A percentile compares a stretch with the other conserved stretches of the same genome.
phyloP scores from a whole-genome alignment of 2,113 vertebrate species.

The Oncorhynchus kisutch region DNA sequence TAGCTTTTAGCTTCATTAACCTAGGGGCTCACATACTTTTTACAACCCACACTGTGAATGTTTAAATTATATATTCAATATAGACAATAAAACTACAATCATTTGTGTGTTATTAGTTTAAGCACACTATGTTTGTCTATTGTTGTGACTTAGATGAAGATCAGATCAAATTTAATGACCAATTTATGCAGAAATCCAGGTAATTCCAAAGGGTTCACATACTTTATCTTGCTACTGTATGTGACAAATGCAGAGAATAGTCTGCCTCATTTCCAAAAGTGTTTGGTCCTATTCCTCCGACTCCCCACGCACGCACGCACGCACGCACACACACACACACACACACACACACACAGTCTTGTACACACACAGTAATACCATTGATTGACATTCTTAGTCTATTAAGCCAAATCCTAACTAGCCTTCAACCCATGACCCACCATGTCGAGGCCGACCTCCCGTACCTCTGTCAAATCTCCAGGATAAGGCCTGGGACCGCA shows the following conservation, averaged over 20 bases:
- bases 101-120: too few species aligned
- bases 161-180: too few species aligned
- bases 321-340: not conserved
- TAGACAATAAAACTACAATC: too few species aligned
- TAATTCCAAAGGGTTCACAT: too few species aligned
- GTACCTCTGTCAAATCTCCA: constrained; percentile 46
- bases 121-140: too few species aligned
- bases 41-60: too few species aligned
- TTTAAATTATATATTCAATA: too few species aligned
- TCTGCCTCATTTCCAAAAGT: not conserved
- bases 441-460: constrained; percentile 45
- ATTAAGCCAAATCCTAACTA: constrained; percentile 64
- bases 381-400: constrained; percentile 43
- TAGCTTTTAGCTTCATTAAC: too few species aligned
- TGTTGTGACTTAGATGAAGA: too few species aligned
- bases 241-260: not conserved
- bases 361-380: constrained; percentile 11
- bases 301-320: not conserved
- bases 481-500: constrained; percentile 52
- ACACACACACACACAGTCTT: not conserved
- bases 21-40: too few species aligned
- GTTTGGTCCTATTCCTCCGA: not conserved
- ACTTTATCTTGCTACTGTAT: too few species aligned
- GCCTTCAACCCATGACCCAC: constrained; percentile 37
- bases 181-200: too few species aligned